phyloP scores from a whole-genome alignment of 2,797 vertebrate genomes.

The Anguilla obscura region DNA sequence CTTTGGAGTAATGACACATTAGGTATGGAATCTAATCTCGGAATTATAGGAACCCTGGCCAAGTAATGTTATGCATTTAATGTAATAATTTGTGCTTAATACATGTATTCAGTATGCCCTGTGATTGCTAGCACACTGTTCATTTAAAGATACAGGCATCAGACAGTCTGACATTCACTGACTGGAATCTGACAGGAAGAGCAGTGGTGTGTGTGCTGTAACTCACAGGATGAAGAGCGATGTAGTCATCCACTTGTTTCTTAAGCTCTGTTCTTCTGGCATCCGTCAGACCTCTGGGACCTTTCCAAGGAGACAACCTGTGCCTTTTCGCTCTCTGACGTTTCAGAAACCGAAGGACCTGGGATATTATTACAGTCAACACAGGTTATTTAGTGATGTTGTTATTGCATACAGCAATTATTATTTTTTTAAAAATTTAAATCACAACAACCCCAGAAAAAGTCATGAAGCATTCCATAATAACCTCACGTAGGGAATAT shows the following conservation, averaged over 20 bases:
- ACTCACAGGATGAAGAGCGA: constrained; percentile 79
- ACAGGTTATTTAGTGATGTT: background rate
- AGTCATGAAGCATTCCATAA: background rate
- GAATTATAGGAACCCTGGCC: background rate
- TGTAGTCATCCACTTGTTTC: constrained; percentile 79
- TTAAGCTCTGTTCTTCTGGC: constrained; percentile 76
- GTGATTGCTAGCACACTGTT: constrained; percentile 27
- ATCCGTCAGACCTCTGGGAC: constrained; percentile 76
- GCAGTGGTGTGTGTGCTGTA: background rate
- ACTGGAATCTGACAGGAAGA: background rate
- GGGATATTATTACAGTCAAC: constrained; percentile 14
- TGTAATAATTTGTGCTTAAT: background rate
- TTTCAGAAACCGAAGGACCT: constrained; percentile 81
- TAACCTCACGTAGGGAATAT: background rate
- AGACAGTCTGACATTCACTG: background rate
- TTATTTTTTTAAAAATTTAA: background rate
- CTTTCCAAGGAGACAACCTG: constrained; percentile 69
- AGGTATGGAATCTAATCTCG: background rate
- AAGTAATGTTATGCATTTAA: background rate
- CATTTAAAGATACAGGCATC: background rate
- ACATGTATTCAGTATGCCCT: constrained; percentile 23
- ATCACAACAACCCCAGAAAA: background rate
- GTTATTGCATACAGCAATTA: background rate
- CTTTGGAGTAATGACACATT: background rate
- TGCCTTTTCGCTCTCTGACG: constrained; percentile 63